Conservation (phyloP, 2,888 invertebrate genomes). For the Nemoura dubitans region DNA sequence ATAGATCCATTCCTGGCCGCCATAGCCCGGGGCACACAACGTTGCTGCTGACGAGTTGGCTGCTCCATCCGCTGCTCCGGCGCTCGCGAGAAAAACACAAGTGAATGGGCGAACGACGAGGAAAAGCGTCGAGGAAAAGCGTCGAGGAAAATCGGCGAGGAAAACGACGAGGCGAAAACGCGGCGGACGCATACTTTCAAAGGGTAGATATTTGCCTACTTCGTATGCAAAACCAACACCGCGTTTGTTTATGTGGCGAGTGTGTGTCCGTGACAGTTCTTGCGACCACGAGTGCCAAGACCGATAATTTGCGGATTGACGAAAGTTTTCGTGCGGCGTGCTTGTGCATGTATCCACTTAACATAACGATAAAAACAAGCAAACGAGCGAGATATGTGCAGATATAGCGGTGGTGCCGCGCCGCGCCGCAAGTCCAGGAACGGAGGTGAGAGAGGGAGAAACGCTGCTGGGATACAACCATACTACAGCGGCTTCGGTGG, state of each 20-base stretch:
- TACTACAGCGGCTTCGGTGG: not conserved
- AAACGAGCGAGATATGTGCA: slow-evolving; percentile 38
- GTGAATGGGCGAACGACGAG: not conserved
- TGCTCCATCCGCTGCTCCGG: too few species aligned
- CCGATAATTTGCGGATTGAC: slow-evolving; percentile 50
- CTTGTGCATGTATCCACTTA: slow-evolving; percentile 49
- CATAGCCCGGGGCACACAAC: not conserved
- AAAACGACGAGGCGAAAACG: not conserved
- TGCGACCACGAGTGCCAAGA: slow-evolving; percentile 48
- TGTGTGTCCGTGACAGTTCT: slow-evolving; percentile 47
- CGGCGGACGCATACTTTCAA: slow-evolving; percentile 9
- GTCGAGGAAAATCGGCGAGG: not conserved
- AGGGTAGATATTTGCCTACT: slow-evolving; percentile 30
- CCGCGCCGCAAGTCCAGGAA: not conserved
- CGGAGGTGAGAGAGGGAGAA: not conserved
- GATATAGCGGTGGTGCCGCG: slow-evolving; percentile 14
- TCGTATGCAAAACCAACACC: slow-evolving; percentile 34
- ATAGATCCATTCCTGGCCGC: slow-evolving; percentile 15
- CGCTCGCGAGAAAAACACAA: not conserved
- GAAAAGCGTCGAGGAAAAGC: slow-evolving; percentile 1
- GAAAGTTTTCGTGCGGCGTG: slow-evolving; percentile 48
- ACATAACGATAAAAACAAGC: slow-evolving; percentile 43
- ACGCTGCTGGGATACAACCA: not conserved
- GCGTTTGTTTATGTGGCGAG: slow-evolving; percentile 47
- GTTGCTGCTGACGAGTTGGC: not conserved